Percentiles rank a stretch among this genome's conserved stretches.
Evolutionary conservation across 2,888 invertebrate species (phyloP).

Genomic region (Harmothoe impar): DNA sequence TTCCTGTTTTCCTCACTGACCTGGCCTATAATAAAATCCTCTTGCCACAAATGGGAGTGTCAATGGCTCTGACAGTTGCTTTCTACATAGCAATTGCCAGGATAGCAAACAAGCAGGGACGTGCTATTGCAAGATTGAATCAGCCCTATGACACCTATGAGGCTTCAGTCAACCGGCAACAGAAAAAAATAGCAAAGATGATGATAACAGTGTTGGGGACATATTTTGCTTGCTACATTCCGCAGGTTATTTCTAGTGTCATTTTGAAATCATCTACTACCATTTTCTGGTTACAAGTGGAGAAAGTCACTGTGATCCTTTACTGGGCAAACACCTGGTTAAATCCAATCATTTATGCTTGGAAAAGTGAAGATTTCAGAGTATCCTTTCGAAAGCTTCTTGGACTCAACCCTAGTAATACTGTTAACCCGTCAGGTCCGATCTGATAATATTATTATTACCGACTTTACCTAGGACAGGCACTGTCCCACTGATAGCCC

Average conservation of each 20-base stretch:
- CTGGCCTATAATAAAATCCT: not conserved
- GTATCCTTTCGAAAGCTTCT: not conserved
- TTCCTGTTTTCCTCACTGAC: not conserved
- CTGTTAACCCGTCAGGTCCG: not conserved
- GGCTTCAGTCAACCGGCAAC: not conserved
- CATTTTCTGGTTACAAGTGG: not conserved
- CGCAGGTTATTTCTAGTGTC: not conserved
- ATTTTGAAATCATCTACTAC: not conserved
- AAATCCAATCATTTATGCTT: not conserved
- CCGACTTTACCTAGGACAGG: no score
- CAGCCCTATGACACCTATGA: not conserved
- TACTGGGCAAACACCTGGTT: not conserved
- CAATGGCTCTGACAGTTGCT: not conserved
- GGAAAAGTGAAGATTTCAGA: constrained; percentile 15
- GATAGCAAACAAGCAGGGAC: not conserved
- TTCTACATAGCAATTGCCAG: not conserved
- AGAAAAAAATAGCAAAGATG: constrained; percentile 2
- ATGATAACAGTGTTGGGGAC: not conserved
- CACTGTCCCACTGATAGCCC: no score
- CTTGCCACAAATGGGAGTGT: not conserved
- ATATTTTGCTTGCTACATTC: not conserved
- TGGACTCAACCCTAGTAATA: not conserved
- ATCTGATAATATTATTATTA: no score
- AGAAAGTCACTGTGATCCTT: not conserved
- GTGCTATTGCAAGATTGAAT: not conserved